These are phyloP conservation scores for Phyllopteryx taeniolatus DNA, from an alignment of 2,113 vertebrate species.

Conservation along the genomic window DNA sequence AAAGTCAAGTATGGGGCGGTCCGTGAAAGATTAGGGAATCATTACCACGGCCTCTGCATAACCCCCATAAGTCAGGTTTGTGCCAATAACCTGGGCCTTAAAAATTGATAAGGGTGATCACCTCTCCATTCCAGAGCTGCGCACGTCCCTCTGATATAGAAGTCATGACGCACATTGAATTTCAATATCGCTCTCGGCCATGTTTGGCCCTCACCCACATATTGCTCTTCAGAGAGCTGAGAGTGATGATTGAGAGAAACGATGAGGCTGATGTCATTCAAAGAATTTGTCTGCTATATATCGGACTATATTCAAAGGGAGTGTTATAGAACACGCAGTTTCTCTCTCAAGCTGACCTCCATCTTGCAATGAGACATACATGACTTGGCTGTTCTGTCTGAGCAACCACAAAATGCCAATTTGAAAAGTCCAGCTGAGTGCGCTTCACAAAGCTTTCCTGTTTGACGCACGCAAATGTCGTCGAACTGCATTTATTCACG, in stretches of 20 bases:
- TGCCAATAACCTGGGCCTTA: slow-evolving; percentile 73
- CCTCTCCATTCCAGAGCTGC: slow-evolving; percentile 43
- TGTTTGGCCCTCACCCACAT: slow-evolving; percentile 38
- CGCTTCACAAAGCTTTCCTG: slow-evolving; percentile 24
- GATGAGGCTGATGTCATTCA: slow-evolving; percentile 33
- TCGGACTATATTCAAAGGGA: slow-evolving; percentile 9
- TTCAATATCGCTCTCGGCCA: slow-evolving; percentile 17
- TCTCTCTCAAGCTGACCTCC: slow-evolving; percentile 1
- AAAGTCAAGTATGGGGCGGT: slow-evolving; percentile 36
- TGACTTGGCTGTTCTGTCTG: slow-evolving; percentile 15
- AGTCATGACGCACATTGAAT: slow-evolving; percentile 41
- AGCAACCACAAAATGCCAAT: slow-evolving; percentile 43
- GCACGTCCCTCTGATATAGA: slow-evolving; percentile 44
- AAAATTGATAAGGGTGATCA: slow-evolving; percentile 73
- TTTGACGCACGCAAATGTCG: slow-evolving; percentile 54
- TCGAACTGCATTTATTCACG: slow-evolving; percentile 65
- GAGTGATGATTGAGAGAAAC: slow-evolving; percentile 31
- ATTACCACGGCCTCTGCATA: slow-evolving; percentile 65
- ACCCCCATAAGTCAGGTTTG: slow-evolving; percentile 70
- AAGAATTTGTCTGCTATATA: slow-evolving; percentile 19
- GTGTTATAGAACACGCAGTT: background rate
- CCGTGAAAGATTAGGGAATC: slow-evolving; percentile 53
- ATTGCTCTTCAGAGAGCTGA: slow-evolving; percentile 23
- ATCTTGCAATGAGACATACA: slow-evolving; percentile 27
- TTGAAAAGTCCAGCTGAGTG: slow-evolving; percentile 59